Percentiles rank a stretch among this genome's conserved stretches.
These are phyloP conservation scores for Xenops minutus DNA, from an alignment of 2,797 vertebrate species.

Conservation along the genomic window DNA sequence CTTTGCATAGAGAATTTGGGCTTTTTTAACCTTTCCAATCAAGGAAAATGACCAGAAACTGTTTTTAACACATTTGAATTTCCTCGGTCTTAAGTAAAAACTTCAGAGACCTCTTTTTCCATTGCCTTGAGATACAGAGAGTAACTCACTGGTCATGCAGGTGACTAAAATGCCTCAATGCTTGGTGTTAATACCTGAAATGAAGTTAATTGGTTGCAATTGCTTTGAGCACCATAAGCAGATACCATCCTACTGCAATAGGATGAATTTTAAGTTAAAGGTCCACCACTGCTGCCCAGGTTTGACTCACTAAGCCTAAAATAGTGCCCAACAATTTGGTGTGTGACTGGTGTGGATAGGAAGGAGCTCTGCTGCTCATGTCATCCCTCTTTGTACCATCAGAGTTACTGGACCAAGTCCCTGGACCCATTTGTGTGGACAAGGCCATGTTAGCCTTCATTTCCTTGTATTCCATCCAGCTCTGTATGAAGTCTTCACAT, in stretches of 20 bases:
- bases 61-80: neutral
- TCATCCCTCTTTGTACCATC: neutral
- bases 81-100: neutral
- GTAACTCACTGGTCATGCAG: neutral
- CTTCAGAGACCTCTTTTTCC: neutral
- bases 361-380: neutral
- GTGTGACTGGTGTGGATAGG: accelerated
- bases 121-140: neutral
- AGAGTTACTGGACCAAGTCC: neutral
- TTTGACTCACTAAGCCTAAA: neutral
- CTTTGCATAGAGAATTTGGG: neutral
- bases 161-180: neutral
- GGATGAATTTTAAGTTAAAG: neutral
- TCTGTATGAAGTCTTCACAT: neutral
- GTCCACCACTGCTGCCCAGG: neutral
- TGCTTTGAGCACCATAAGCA: neutral
- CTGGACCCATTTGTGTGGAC: neutral
- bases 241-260: neutral
- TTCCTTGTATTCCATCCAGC: neutral
- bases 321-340: neutral
- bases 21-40: neutral
- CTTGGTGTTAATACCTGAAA: neutral
- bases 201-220: accelerated
- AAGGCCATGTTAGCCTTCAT: neutral
- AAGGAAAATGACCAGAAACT: neutral